phyloP scores from a whole-genome alignment of 2,797 vertebrate species.

The Cirrhinus molitorella region DNA sequence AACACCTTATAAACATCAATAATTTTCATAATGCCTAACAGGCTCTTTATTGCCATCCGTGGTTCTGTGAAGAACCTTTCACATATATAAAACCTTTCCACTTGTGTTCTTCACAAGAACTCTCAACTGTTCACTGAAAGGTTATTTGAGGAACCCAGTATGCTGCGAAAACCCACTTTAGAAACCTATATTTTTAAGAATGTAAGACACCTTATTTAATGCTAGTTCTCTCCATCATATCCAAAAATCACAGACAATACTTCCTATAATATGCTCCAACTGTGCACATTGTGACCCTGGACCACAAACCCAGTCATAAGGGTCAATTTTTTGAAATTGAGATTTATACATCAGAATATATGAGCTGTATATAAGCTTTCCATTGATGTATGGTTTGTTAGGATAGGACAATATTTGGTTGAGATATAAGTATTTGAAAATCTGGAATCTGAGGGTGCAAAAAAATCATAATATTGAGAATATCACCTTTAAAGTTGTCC shows the following conservation, averaged over 20 bases:
- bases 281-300: neutral
- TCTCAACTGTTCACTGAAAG: neutral
- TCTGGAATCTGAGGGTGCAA: no score
- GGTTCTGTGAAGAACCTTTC: neutral
- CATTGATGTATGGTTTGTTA: no score
- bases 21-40: neutral
- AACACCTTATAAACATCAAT: neutral
- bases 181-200: neutral
- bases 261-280: neutral
- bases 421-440: no score
- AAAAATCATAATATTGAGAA: no score
- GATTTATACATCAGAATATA: no score
- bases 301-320: no score
- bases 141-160: neutral
- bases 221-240: neutral
- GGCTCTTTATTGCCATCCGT: neutral
- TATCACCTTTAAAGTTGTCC: no score
- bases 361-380: no score
- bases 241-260: neutral
- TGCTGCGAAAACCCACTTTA: neutral
- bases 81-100: neutral
- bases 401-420: no score
- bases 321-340: no score
- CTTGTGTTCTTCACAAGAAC: neutral
- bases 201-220: neutral